These are phyloP conservation scores for Melipona bicolor DNA, from an alignment of 2,888 invertebrate genomes.

Conservation along the genomic window DNA sequence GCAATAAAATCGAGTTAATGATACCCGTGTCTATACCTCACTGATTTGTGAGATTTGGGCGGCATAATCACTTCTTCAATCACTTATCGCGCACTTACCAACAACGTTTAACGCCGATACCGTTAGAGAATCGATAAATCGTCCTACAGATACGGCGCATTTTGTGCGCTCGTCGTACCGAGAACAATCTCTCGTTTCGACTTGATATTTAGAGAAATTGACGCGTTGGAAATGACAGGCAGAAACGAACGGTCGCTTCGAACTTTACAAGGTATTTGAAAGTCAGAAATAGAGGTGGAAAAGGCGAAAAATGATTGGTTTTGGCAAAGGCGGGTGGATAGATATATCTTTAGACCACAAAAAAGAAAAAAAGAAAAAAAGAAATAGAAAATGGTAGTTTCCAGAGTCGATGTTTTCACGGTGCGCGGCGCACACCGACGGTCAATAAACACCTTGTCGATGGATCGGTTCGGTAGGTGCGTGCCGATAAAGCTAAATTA, in stretches of 20 bases:
- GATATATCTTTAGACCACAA: not conserved
- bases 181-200: not conserved
- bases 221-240: not conserved
- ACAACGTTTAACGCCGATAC: slow-evolving; percentile 57
- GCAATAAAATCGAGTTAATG: slow-evolving; percentile 53
- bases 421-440: slow-evolving; percentile 8
- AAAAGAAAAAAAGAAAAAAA: too few relatives aligned
- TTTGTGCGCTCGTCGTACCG: slow-evolving; percentile 7
- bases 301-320: not conserved
- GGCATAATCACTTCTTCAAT: slow-evolving; percentile 59
- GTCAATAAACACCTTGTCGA: slow-evolving; percentile 30
- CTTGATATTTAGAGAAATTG: not conserved
- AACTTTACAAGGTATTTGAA: not conserved
- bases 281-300: not conserved
- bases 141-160: slow-evolving; percentile 30
- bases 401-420: slow-evolving; percentile 32
- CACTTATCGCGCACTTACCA: slow-evolving; percentile 57
- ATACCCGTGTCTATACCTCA: slow-evolving; percentile 49
- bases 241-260: not conserved
- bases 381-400: slow-evolving; percentile 1
- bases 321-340: not conserved
- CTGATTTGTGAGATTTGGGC: slow-evolving; percentile 60
- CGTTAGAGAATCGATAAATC: slow-evolving; percentile 57
- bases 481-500: slow-evolving; percentile 61
- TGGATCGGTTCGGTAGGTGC: slow-evolving; percentile 41